These are phyloP conservation scores for Epinephelus cyanopodus DNA, from an alignment of 2,113 vertebrate genomes.

Conservation along the genomic window DNA sequence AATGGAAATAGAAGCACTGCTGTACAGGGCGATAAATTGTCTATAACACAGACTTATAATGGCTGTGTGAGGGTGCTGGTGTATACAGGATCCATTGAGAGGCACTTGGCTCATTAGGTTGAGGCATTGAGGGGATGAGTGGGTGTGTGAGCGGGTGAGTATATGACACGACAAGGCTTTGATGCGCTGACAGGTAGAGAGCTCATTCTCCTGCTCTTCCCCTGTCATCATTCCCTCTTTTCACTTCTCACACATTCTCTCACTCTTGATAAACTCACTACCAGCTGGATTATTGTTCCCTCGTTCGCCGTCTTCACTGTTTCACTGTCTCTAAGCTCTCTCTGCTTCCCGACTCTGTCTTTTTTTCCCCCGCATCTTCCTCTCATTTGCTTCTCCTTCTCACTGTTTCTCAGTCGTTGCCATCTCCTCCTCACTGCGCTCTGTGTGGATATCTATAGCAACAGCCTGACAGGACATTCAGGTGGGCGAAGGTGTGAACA, in stretches of 20 bases:
- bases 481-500: constrained; percentile 81
- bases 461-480: constrained; percentile 80
- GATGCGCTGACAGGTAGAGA: constrained; percentile 77
- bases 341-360: constrained; percentile 22
- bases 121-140: constrained; percentile 74
- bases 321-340: constrained; percentile 32
- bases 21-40: constrained; percentile 66
- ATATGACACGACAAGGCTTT: constrained; percentile 70
- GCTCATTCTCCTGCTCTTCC: constrained; percentile 69
- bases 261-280: constrained; percentile 64
- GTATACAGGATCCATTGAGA: constrained; percentile 60
- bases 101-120: constrained; percentile 83
- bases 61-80: constrained; percentile 55
- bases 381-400: constrained; percentile 65
- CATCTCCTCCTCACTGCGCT: constrained; percentile 62
- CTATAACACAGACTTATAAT: constrained; percentile 60
- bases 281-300: constrained; percentile 61
- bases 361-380: constrained; percentile 44
- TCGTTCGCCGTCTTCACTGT: constrained; percentile 31
- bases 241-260: constrained; percentile 53
- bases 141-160: constrained; percentile 65
- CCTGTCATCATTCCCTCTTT: constrained; percentile 62
- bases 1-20: constrained; percentile 50
- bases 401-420: constrained; percentile 50
- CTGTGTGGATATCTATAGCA: constrained; percentile 83